Evolutionary conservation across 2,113 vertebrate species (phyloP), one percentile per base, ranked within the genome.

Genomic region (Panthera uncia): DNA sequence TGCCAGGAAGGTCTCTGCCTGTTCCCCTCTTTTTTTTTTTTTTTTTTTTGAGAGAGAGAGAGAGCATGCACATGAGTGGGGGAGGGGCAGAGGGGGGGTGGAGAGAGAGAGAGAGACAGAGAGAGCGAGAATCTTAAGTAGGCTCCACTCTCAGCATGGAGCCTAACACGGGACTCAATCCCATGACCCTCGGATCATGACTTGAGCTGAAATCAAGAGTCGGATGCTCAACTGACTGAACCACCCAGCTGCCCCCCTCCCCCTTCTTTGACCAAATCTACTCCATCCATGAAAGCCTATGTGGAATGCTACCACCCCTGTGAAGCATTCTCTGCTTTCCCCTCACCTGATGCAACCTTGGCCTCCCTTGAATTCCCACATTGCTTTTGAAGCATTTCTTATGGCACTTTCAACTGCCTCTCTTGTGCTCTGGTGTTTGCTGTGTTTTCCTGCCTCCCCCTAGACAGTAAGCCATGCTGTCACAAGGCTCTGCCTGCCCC

Each of bases 241-340:
- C 57, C 57, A 61, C 57, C 57, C 57, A 61, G 21, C 57, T 3
- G 57, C 57, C 57, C 57, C 18, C 57, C 3, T 61, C 8, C 57
- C 21, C 21, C 57, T 33, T 78, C 91, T 97, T 63, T 71, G 81
- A 88, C 9, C 50, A 71, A 36, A 71, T 78, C 23, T 27, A 27
- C 36, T 21, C 11, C 31, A 89, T 36, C 31, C 38, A 1, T 71
- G 52, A 78, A 73, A 88, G 8, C 4, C 13, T 7, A 3, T n/a
- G 89, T 48, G 61, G 65, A 31, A 80, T n/a, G 13, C 29, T 15
- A 85, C 55, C 10, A 85, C 48, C 10, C 71, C 57, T 29, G 33
- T 5, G 41, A 80, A 92, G 25, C 6, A 65, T 36, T 88, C 69
- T 36, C 93, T 27, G 41, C 52, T 79, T 27, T 21, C 7, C 33